These are phyloP conservation scores for Abramis brama DNA, from an alignment of 2,113 vertebrate species.

Conservation along the genomic window DNA sequence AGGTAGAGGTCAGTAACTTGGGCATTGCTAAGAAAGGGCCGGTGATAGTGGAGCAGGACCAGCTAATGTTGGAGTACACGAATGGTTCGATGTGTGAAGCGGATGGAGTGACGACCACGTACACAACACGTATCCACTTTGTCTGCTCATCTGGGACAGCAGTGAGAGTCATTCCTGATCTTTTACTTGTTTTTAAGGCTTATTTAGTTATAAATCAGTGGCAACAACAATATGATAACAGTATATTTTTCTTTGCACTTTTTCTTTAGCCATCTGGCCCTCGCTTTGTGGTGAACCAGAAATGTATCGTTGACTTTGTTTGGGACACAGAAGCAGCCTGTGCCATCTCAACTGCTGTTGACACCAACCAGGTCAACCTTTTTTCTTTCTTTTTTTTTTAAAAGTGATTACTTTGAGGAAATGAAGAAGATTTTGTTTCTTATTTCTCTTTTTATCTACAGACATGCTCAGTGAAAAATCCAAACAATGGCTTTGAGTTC, in stretches of 20 bases:
- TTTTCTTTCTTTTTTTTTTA: no score
- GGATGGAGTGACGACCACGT: conserved; percentile 71
- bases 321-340: conserved; percentile 95
- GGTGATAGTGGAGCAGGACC: conserved; percentile 77
- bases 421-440: conserved; percentile 1
- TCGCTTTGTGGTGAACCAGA: conserved; percentile 80
- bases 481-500: conserved; percentile 86
- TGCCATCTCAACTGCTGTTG: conserved; percentile 77
- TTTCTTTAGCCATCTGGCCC: conserved; percentile 79
- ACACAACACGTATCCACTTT: conserved; percentile 87
- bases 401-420: neutral
- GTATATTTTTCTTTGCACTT: neutral
- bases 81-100: conserved; percentile 83
- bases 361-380: conserved; percentile 76
- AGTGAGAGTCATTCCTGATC: conserved; percentile 74
- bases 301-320: conserved; percentile 86
- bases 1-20: conserved; percentile 85
- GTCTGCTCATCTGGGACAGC: conserved; percentile 77
- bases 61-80: conserved; percentile 84
- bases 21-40: conserved; percentile 83
- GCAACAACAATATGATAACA: neutral
- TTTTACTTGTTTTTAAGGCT: neutral
- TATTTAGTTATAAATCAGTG: neutral
- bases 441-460: conserved; percentile 55
- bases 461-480: conserved; percentile 85